Evolutionary conservation across 2,113 vertebrate genomes (phyloP).

Genomic region (Aepyceros melampus): DNA sequence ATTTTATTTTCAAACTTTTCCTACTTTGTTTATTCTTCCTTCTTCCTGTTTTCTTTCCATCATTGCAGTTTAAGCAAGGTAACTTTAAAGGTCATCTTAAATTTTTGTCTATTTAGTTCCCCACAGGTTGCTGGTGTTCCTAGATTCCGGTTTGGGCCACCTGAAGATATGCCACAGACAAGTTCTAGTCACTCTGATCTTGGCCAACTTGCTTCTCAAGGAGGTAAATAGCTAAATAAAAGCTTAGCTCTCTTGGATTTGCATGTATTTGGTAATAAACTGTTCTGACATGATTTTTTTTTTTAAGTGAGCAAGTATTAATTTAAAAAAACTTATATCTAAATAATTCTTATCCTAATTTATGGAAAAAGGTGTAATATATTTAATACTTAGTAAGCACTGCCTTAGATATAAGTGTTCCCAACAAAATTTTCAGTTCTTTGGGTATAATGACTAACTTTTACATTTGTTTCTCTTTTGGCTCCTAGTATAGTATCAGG

Average conservation of each 20-base stretch:
- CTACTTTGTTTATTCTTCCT: not conserved
- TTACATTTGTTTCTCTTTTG: not conserved
- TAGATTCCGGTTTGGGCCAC: constrained; percentile 91
- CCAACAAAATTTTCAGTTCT: not conserved
- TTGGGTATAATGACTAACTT: not conserved
- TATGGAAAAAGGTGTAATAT: not conserved
- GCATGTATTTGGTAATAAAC: not conserved
- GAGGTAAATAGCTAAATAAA: constrained; percentile 82
- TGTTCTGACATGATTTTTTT: not conserved
- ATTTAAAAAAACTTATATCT: not conserved
- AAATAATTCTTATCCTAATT: not conserved
- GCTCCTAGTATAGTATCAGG: not conserved
- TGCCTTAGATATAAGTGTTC: not conserved
- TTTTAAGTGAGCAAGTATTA: not conserved
- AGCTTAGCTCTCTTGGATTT: not conserved
- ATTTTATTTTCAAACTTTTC: not conserved
- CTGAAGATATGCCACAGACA: constrained; percentile 93
- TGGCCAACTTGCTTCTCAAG: constrained; percentile 95
- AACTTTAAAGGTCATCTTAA: constrained; percentile 15
- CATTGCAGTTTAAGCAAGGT: not conserved
- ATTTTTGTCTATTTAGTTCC: constrained; percentile 81
- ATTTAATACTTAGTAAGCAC: not conserved
- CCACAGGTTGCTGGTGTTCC: constrained; percentile 94
- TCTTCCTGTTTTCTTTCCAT: not conserved
- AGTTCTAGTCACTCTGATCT: constrained; percentile 95